Evolutionary conservation across 2,113 vertebrate species (phyloP).

Genomic region (Eptatretus burgeri): DNA sequence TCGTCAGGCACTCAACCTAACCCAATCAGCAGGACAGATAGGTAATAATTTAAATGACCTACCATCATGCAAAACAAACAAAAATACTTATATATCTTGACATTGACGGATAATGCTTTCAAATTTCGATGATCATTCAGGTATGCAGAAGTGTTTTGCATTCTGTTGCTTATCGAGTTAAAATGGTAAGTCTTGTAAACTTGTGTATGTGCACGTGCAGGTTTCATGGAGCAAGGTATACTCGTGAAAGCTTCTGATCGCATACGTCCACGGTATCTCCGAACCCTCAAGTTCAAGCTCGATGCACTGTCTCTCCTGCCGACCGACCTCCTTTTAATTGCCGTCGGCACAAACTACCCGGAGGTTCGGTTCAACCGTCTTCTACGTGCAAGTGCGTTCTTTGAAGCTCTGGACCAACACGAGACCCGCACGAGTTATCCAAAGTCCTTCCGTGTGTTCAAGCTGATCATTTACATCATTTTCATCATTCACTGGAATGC

Average conservation of each 20-base stretch:
- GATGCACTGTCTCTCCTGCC: slow-evolving; percentile 34
- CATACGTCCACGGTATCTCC: slow-evolving; percentile 23
- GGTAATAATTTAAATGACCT: too few species aligned
- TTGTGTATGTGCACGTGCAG: slow-evolving; percentile 14
- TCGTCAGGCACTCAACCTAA: too few species aligned
- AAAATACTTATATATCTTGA: too few species aligned
- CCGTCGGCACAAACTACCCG: slow-evolving; percentile 19
- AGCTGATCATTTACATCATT: slow-evolving; percentile 48
- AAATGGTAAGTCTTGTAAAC: too few species aligned
- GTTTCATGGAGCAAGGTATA: slow-evolving; percentile 46
- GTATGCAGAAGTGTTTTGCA: too few species aligned
- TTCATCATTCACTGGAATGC: slow-evolving; percentile 54
- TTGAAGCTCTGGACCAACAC: slow-evolving; percentile 33
- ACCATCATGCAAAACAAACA: too few species aligned
- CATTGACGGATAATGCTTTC: too few species aligned
- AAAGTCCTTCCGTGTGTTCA: slow-evolving; percentile 38
- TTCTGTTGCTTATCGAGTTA: too few species aligned
- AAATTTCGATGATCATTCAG: too few species aligned
- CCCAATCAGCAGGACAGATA: too few species aligned
- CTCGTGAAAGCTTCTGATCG: slow-evolving; percentile 22
- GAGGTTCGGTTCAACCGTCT: slow-evolving; percentile 40
- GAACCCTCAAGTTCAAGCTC: slow-evolving; percentile 22
- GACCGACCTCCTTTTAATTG: slow-evolving; percentile 32
- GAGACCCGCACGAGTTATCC: slow-evolving; percentile 47
- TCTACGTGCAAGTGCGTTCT: slow-evolving; percentile 24